Evolutionary conservation across 2,113 vertebrate species (phyloP), one percentile per base, ranked within the genome.

Genomic region (Crotalus helleri): DNA sequence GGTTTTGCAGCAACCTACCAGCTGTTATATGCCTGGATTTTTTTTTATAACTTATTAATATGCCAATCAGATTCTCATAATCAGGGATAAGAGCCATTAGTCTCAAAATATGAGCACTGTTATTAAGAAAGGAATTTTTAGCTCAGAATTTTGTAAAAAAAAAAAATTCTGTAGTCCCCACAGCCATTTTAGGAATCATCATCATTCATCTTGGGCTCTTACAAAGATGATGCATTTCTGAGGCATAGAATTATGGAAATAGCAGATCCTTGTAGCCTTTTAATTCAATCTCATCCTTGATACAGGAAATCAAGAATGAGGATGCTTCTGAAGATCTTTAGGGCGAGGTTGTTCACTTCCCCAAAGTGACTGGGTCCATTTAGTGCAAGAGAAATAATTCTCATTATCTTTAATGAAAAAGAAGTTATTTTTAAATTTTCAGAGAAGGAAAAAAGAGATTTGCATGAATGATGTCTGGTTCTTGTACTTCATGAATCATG

Each of bases 51-150:
- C 95, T 97, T 95, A 97, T 97, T 97, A 97, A 97, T 96, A 98
- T 97, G 97, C 97, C 95, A 95, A 97, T 98, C 97, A 96, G 96
- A 97, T 95, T 93, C 95, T 94, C 94, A 93, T 97, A 96, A 97
- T 98, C 96, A 98, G 96, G 96, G 97, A 86, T 93, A 96, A 95
- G 94, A 95, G 93, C 96, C 95, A 94, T 96, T 97, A 96, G 96
- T 97, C 95, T 97, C 95, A 46, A 97, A 96, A 95, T 58, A 92
- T 74, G 85, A 95, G 96, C 96, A 96, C 95, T 93, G 46, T 19
- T 92, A 53, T 94, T 57, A 87, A 61, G 53, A 86, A 88, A 33
- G 29, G 92, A 95, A 92, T 86, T 88, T 17, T 91, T 96, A 44
- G 51, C 93, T 93, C 94, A 96, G 94, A 88, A 87, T 87, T 88